Base-by-base conservation (phyloP, 1,140 invertebrate species). In the Drosophila santomea region DNA sequence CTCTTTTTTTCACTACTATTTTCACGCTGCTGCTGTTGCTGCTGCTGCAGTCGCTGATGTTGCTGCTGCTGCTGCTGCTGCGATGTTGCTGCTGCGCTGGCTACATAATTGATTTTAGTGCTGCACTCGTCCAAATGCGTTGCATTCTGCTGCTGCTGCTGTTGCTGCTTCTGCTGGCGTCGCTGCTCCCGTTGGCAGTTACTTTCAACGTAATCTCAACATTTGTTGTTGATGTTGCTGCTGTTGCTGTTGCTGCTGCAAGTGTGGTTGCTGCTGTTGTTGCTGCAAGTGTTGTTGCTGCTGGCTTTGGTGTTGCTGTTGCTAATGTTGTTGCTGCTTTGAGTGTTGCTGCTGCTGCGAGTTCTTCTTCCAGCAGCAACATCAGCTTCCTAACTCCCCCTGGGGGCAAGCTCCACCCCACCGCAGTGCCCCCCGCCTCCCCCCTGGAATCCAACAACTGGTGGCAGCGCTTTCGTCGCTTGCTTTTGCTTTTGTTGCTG, bases 91-190 rank as follows among this genome's bases (percentile, higher is more conserved):
- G 81, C 67, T 51, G 74, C 78, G 80, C 60, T 78, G 63, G 82
- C 82, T 89, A 88, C 83, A 89, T 88, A 88, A 88, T 88, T 88
- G 84, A 88, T 88, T 88, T 88, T 89, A 86, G 83, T 88, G 80
- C 79, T 88, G 84, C 58, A 77, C 78, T 88, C 84, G 32, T 88
- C 72, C 72, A 66, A 73, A 55, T 67, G 72, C 64, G 62, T 74
- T 75, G 73, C 73, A 56, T 43, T 75, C 44, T 51, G 36, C 63
- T 61, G n/a, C 50, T 54, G 41, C 20, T 44, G 38, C 7, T 32
- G 28, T 0, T 32, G 28, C 50, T 56, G 74, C 50, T 63, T 76
- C 71, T 74, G 68, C 55, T 51, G 63, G 11, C 51, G 64, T 50
- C 35, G 48, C 57, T 59, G 74, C 38, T 51, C 43, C 55, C 50